These are phyloP conservation scores for Capitulum mitella DNA, from an alignment of 2,888 invertebrate genomes.

Conservation along the genomic window DNA sequence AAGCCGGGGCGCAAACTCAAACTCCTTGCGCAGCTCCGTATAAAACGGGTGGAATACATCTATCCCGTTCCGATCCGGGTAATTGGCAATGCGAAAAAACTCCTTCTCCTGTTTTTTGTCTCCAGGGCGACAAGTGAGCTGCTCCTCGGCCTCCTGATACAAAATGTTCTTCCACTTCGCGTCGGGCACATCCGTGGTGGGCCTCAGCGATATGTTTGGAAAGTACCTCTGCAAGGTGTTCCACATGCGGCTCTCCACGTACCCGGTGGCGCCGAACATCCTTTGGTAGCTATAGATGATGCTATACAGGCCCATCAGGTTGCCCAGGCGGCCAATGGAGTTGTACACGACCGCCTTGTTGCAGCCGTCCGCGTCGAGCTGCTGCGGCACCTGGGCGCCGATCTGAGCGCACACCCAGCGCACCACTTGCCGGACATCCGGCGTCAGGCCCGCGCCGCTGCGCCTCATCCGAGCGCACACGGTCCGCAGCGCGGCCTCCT, in stretches of 20 bases:
- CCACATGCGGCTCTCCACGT: neutral
- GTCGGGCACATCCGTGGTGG: neutral
- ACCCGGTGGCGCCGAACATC: neutral
- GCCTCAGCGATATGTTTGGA: neutral
- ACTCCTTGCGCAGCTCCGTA: neutral
- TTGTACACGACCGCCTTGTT: neutral
- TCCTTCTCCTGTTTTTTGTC: neutral
- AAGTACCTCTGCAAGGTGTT: neutral
- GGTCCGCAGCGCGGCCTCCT: neutral
- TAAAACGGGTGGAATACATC: constrained; percentile 8
- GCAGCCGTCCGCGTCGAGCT: neutral
- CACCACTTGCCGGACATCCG: neutral
- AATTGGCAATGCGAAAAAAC: neutral
- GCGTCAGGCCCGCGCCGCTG: neutral
- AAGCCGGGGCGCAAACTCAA: neutral
- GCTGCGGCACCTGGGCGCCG: neutral
- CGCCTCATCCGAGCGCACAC: neutral
- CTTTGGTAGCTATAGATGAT: neutral
- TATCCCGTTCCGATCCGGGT: neutral
- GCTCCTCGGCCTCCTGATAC: neutral
- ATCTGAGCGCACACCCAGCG: neutral
- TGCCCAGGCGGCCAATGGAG: too few species aligned
- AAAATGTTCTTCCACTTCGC: neutral
- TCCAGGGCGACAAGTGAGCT: neutral
- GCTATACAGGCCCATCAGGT: neutral